A percentile compares a stretch with the other conserved stretches of the same genome.
phyloP scores from a whole-genome alignment of 2,888 invertebrate genomes.

The Eupithecia insigniata region DNA sequence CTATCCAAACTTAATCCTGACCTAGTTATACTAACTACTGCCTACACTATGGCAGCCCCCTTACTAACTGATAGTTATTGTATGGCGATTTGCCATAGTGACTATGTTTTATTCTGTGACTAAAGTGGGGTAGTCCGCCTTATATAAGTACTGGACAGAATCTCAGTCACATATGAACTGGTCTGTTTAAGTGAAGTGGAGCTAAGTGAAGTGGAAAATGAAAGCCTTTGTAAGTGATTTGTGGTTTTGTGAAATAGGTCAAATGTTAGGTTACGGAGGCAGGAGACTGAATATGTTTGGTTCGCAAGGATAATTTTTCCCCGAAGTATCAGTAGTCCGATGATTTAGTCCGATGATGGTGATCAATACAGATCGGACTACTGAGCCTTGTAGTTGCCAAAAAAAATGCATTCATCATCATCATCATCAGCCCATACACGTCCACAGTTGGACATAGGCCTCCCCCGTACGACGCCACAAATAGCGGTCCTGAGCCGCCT shows the following conservation, averaged over 20 bases:
- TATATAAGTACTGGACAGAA: constrained; percentile 64
- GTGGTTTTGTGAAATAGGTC: constrained; percentile 32
- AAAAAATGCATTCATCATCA: no score
- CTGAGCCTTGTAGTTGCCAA: no score
- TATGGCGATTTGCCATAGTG: constrained; percentile 42
- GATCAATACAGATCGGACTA: no score
- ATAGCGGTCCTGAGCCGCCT: no score
- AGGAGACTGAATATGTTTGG: not conserved
- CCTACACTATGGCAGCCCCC: constrained; percentile 47
- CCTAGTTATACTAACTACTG: constrained; percentile 18
- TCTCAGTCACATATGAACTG: constrained; percentile 62
- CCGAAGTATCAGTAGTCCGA: no score
- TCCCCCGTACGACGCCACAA: no score
- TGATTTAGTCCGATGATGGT: no score
- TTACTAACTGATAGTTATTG: constrained; percentile 37
- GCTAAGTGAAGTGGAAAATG: constrained; percentile 52
- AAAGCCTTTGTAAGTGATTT: constrained; percentile 73
- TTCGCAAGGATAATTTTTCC: not conserved
- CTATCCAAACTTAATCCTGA: constrained; percentile 25
- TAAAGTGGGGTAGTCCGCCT: constrained; percentile 64
- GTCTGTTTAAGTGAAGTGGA: constrained; percentile 56
- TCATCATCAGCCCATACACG: no score
- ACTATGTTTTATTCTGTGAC: constrained; percentile 42
- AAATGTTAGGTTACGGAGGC: constrained; percentile 4
- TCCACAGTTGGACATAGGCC: no score